Conservation (phyloP, 2,113 vertebrate species). For the Mastomys natalensis region DNA sequence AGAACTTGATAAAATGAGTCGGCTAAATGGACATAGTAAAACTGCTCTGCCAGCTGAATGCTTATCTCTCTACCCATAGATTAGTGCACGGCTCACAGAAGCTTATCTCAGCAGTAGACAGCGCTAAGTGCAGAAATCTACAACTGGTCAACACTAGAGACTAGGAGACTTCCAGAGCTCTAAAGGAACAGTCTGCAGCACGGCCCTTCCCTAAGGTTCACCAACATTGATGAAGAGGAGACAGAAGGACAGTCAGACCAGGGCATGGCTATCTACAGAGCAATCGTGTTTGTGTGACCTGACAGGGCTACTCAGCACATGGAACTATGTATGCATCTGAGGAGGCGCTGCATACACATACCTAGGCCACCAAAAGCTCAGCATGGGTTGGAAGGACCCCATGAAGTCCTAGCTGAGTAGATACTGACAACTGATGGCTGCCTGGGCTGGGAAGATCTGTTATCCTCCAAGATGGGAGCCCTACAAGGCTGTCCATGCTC, state of each 20-base stretch:
- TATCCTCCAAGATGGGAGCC: background rate
- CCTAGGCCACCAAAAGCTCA: background rate
- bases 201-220: background rate
- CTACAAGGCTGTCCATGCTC: background rate
- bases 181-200: background rate
- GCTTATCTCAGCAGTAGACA: background rate
- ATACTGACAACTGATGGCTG: background rate
- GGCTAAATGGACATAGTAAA: background rate
- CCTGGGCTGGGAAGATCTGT: background rate
- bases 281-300: background rate
- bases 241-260: background rate
- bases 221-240: background rate
- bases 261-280: background rate
- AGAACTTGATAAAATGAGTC: background rate
- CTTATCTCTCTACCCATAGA: background rate
- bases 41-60: background rate
- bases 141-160: background rate
- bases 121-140: background rate
- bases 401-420: background rate
- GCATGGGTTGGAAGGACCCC: background rate
- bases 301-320: background rate
- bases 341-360: background rate
- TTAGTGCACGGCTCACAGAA: background rate
- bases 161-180: background rate
- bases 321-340: background rate